These are phyloP conservation scores for Cyphomyrus discorhynchus DNA, from an alignment of 2,113 vertebrate genomes.

Conservation along the genomic window DNA sequence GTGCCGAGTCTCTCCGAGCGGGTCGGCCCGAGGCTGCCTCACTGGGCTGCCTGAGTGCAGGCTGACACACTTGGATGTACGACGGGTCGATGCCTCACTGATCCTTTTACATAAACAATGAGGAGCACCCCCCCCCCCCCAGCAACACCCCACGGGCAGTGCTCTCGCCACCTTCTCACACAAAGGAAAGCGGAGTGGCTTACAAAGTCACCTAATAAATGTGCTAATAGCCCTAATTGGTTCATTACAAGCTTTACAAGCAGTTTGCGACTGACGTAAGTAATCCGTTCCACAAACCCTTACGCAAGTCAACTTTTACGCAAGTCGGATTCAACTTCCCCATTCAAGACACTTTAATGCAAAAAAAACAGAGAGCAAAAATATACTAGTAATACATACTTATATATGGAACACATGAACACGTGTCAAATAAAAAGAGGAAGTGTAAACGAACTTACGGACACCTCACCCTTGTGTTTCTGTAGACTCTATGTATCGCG, in stretches of 20 bases:
- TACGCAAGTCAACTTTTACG: background rate
- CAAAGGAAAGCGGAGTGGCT: background rate
- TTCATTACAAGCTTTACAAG: background rate
- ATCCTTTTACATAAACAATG: background rate
- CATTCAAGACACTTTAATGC: background rate
- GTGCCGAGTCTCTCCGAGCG: background rate
- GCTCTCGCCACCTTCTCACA: background rate
- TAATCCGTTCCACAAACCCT: background rate
- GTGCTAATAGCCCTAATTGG: background rate
- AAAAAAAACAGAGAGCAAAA: background rate
- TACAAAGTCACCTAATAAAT: background rate
- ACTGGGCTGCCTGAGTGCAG: background rate
- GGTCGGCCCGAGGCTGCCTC: background rate
- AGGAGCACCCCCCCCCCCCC: background rate
- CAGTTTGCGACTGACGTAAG: background rate
- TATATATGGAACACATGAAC: too few relatives aligned
- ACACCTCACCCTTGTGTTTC: too few relatives aligned
- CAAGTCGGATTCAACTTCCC: background rate
- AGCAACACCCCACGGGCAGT: too few relatives aligned
- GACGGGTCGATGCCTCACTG: slow-evolving; percentile 2
- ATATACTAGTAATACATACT: background rate
- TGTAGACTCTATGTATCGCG: too few relatives aligned
- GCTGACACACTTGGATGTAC: background rate
- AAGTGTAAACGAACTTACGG: too few relatives aligned
- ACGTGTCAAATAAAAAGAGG: too few relatives aligned